Evolutionary conservation across 2,888 invertebrate genomes (phyloP).

Genomic region (Clusia tigrina): DNA sequence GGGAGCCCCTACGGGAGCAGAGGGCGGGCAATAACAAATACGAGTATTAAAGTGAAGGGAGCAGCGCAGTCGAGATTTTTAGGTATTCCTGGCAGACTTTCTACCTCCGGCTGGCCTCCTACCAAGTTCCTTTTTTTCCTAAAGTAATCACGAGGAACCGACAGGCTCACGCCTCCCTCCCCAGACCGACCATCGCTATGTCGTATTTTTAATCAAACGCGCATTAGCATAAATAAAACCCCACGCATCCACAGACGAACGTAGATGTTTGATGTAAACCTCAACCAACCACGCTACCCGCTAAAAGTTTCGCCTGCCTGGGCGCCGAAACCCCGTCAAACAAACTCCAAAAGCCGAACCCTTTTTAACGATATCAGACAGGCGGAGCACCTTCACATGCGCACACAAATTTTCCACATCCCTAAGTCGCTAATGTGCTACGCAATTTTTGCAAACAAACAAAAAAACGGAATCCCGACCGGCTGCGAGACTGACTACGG

Average conservation of each 20-base stretch:
- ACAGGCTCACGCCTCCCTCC: no score
- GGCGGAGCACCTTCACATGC: slow-evolving; percentile 1
- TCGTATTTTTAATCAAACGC: slow-evolving; percentile 51
- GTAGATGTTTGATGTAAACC: slow-evolving; percentile 18
- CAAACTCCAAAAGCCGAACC: background rate
- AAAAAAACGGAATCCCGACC: no score
- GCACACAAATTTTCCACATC: slow-evolving; percentile 51
- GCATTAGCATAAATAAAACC: slow-evolving; percentile 45
- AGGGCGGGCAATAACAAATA: no score
- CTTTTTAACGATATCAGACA: background rate
- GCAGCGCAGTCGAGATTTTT: no score
- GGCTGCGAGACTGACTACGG: background rate
- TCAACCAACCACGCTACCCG: background rate
- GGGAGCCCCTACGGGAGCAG: no score
- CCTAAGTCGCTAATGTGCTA: slow-evolving; percentile 58
- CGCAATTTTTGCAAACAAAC: slow-evolving; percentile 45
- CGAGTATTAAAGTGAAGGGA: no score
- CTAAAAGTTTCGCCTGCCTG: background rate
- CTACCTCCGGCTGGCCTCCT: no score
- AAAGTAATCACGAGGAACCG: no score
- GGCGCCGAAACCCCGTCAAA: background rate
- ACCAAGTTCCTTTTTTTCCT: no score
- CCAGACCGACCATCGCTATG: background rate
- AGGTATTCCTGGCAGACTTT: no score
- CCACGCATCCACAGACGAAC: slow-evolving; percentile 28